phyloP scores from a whole-genome alignment of 1,140 invertebrate species.

The Hylyphantes graminicola region DNA sequence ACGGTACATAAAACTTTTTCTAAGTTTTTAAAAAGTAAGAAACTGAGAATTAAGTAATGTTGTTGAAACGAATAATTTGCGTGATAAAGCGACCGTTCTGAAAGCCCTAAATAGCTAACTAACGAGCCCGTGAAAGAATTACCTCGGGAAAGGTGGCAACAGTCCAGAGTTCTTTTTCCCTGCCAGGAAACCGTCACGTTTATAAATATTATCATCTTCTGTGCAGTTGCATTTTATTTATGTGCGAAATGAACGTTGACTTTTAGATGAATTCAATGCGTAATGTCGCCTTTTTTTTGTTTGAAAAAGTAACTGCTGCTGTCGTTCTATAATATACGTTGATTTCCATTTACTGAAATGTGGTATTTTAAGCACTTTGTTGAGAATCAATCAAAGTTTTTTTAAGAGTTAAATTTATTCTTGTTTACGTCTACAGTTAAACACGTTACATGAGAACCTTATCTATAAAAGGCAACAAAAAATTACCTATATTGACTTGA shows the following conservation, averaged over 20 bases:
- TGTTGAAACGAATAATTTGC: conserved; percentile 47
- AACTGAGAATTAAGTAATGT: conserved; percentile 37
- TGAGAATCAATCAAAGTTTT: too few species aligned
- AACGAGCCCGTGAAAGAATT: conserved; percentile 45
- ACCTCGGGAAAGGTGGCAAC: conserved; percentile 34
- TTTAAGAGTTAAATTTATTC: too few species aligned
- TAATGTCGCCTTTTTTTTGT: neutral
- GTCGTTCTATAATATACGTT: too few species aligned
- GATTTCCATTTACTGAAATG: too few species aligned
- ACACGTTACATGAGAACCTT: too few species aligned
- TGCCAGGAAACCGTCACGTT: conserved; percentile 15
- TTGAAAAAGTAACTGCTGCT: too few species aligned
- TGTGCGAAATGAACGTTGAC: conserved; percentile 2
- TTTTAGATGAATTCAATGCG: neutral
- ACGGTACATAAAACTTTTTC: too few species aligned
- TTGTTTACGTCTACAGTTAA: too few species aligned
- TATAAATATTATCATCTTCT: conserved; percentile 43
- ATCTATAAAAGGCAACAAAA: too few species aligned
- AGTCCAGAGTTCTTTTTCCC: conserved; percentile 24
- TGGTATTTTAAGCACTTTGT: too few species aligned
- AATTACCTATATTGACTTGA: too few species aligned
- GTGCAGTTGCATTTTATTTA: conserved; percentile 31
- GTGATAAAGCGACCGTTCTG: conserved; percentile 42
- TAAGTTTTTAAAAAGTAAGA: neutral
- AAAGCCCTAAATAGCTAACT: conserved; percentile 49